Percentiles rank a stretch among this genome's conserved stretches.
Conservation (phyloP, 2,888 invertebrate genomes). For the Isotomurus palustris region DNA sequence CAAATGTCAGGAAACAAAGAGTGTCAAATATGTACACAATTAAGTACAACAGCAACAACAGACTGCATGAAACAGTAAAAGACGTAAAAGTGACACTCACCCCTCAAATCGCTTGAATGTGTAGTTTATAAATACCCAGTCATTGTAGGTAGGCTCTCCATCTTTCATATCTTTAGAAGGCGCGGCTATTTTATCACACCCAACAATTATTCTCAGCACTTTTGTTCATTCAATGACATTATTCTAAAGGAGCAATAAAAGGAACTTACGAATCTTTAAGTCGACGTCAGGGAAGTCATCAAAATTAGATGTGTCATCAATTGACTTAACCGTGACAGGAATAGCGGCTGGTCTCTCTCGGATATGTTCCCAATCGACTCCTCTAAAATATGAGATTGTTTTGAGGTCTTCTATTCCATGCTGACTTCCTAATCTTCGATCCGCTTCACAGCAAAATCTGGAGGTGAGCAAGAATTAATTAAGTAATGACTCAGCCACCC, state of each 20-base stretch:
- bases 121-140: slow-evolving; percentile 99
- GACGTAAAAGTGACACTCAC: slow-evolving; percentile 41
- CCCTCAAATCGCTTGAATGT: slow-evolving; percentile 99
- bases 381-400: slow-evolving; percentile 84
- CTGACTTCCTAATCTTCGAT: slow-evolving; percentile 82
- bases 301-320: slow-evolving; percentile 99
- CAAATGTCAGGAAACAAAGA: background rate
- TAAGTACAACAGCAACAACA: background rate
- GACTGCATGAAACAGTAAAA: slow-evolving; percentile 74
- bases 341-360: slow-evolving; percentile 97
- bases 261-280: slow-evolving; percentile 88
- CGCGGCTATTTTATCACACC: slow-evolving; percentile 60
- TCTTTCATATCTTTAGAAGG: slow-evolving; percentile 73
- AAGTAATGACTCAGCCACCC: background rate
- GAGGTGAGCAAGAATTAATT: slow-evolving; percentile 6
- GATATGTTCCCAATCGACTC: slow-evolving; percentile 98
- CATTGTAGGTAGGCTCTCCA: slow-evolving; percentile 83
- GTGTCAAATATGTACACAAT: background rate
- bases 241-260: background rate
- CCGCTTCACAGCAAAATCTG: slow-evolving; percentile 95
- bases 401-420: slow-evolving; percentile 92
- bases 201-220: background rate
- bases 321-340: slow-evolving; percentile 94
- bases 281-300: slow-evolving; percentile 99
- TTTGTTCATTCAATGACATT: background rate